phyloP scores from a whole-genome alignment of 2,888 invertebrate species.

The Seladonia tumulorum region DNA sequence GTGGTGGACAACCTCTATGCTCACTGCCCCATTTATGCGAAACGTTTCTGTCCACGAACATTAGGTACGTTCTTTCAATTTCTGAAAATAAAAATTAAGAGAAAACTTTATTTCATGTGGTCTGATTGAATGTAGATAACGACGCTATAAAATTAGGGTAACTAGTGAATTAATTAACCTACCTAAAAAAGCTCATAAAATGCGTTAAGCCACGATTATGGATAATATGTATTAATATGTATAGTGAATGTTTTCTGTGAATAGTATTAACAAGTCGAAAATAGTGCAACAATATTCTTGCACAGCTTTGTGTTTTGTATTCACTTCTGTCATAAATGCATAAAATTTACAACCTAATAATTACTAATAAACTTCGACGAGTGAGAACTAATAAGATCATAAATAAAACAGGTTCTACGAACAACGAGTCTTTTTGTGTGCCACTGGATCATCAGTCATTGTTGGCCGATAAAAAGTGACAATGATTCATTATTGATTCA shows the following conservation, averaged over 20 bases:
- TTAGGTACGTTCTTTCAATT: too few species aligned
- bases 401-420: neutral
- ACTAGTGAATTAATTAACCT: neutral
- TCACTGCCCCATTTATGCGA: too few species aligned
- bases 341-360: neutral
- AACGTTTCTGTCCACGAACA: too few species aligned
- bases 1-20: too few species aligned
- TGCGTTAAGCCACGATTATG: neutral
- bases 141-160: neutral
- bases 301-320: too few species aligned
- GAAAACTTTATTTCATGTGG: too few species aligned
- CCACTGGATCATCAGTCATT: slow-evolving; percentile 26
- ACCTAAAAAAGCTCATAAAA: neutral
- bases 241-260: neutral
- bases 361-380: neutral
- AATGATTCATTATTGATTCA: slow-evolving; percentile 57
- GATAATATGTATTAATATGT: too few species aligned
- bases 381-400: neutral
- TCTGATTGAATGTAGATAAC: too few species aligned
- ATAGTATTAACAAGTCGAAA: neutral
- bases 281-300: neutral
- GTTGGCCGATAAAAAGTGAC: slow-evolving; percentile 48
- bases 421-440: slow-evolving; percentile 10
- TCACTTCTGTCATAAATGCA: neutral
- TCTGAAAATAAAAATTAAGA: too few species aligned